Evolutionary conservation across 37 sponge, comb jelly and placozoan genomes (phyloP).

Genomic region (Hormiphora californensis): DNA sequence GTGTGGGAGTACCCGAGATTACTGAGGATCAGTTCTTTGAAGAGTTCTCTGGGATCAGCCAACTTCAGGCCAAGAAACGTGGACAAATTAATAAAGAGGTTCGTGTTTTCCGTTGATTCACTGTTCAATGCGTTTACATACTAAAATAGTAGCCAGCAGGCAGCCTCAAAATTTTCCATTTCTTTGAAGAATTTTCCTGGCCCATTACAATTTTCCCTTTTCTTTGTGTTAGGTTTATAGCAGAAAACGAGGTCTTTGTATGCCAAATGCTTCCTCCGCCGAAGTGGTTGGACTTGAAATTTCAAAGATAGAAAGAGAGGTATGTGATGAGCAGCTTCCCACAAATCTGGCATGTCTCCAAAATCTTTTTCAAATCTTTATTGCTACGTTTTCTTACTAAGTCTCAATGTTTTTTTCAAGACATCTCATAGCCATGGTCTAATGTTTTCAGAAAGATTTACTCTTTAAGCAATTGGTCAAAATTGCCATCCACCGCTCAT

Average conservation of each 20-base stretch:
- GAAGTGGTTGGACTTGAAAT: background rate
- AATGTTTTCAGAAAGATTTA: conserved; percentile 7
- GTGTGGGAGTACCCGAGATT: conserved; percentile 47
- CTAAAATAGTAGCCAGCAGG: too few relatives aligned
- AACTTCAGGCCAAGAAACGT: background rate
- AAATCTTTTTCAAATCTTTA: too few relatives aligned
- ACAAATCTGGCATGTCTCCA: too few relatives aligned
- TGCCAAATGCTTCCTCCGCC: background rate
- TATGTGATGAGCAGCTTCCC: too few relatives aligned
- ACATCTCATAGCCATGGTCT: background rate
- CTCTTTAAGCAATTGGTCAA: conserved; percentile 42
- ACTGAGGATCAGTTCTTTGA: conserved; percentile 53
- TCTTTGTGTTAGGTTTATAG: conserved; percentile 24
- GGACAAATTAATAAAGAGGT: conserved; percentile 53
- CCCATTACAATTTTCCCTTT: too few relatives aligned
- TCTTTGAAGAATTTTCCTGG: too few relatives aligned
- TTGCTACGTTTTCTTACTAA: background rate
- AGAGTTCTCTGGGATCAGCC: conserved; percentile 15
- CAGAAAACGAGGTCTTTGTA: background rate
- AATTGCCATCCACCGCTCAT: conserved; percentile 27
- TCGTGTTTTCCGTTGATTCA: background rate
- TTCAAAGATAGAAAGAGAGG: conserved; percentile 5
- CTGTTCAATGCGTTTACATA: background rate
- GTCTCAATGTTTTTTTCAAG: background rate
- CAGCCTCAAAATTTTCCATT: too few relatives aligned